Evolutionary conservation across 2,797 vertebrate genomes (phyloP).

Genomic region (Enteromius argenteus): DNA sequence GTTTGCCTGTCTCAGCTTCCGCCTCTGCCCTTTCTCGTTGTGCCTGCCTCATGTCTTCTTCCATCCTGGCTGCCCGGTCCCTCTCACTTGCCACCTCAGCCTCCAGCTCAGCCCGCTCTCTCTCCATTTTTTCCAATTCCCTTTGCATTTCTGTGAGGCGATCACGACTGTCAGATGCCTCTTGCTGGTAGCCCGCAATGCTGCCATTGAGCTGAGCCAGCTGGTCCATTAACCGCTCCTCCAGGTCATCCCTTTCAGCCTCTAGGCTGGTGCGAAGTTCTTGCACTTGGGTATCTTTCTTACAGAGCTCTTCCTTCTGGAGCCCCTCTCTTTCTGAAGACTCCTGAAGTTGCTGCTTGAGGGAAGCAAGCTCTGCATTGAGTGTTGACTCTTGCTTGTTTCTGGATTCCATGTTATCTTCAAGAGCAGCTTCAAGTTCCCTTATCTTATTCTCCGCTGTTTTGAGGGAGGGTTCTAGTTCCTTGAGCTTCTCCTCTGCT

Average conservation of each 20-base stretch:
- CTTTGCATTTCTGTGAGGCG: slow-evolving; percentile 72
- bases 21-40: slow-evolving; percentile 82
- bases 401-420: slow-evolving; percentile 62
- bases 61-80: slow-evolving; percentile 77
- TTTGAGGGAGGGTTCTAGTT: slow-evolving; percentile 64
- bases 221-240: slow-evolving; percentile 98
- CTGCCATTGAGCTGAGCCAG: slow-evolving; percentile 97
- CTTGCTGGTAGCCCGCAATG: slow-evolving; percentile 96
- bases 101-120: slow-evolving; percentile 78
- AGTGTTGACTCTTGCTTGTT: slow-evolving; percentile 59
- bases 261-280: slow-evolving; percentile 81
- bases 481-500: slow-evolving; percentile 66
- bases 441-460: slow-evolving; percentile 67
- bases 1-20: slow-evolving; percentile 81
- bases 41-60: slow-evolving; percentile 90
- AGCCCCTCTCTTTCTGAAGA: slow-evolving; percentile 73
- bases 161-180: slow-evolving; percentile 83
- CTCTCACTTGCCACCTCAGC: slow-evolving; percentile 73
- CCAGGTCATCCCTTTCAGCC: slow-evolving; percentile 93
- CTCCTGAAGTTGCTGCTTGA: slow-evolving; percentile 77
- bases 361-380: slow-evolving; percentile 70
- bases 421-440: slow-evolving; percentile 67
- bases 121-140: slow-evolving; percentile 73
- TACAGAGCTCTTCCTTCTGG: slow-evolving; percentile 72
- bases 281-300: slow-evolving; percentile 77